Percentiles rank a stretch among this genome's conserved stretches.
phyloP scores from a whole-genome alignment of 2,797 vertebrate species.

The Neosilurus mollespiculum region DNA sequence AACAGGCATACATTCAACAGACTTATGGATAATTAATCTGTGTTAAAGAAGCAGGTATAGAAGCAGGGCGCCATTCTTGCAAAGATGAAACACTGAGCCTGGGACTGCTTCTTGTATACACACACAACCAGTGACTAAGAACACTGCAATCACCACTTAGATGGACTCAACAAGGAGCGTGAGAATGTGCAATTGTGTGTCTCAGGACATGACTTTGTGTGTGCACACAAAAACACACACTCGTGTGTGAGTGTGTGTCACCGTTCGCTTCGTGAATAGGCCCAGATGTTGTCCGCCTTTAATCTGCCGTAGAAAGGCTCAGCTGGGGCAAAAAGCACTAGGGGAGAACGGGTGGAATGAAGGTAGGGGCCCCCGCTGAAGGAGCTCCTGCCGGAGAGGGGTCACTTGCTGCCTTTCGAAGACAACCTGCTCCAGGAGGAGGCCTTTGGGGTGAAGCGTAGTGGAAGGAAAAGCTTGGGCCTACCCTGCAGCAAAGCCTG shows the following conservation, averaged over 20 bases:
- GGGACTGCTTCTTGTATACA: conserved; percentile 26
- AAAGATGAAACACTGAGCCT: conserved; percentile 26
- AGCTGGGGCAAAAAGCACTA: conserved; percentile 84
- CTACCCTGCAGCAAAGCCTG: conserved; percentile 60
- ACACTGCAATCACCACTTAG: conserved; percentile 73
- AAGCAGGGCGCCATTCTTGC: conserved; percentile 10
- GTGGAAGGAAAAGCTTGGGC: conserved; percentile 64
- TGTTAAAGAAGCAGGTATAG: conserved; percentile 58
- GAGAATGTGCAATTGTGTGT: conserved; percentile 68
- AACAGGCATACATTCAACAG: conserved; percentile 61
- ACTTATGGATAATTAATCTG: conserved; percentile 73
- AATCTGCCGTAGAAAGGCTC: conserved; percentile 85
- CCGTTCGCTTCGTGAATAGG: conserved; percentile 78
- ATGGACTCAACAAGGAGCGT: conserved; percentile 73
- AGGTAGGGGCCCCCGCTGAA: conserved; percentile 71
- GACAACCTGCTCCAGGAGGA: conserved; percentile 74
- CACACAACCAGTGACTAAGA: conserved; percentile 62
- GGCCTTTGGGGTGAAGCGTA: conserved; percentile 73
- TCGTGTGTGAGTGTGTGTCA: conserved; percentile 62
- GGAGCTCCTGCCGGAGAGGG: conserved; percentile 76
- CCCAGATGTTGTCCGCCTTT: conserved; percentile 88
- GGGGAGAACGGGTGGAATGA: conserved; percentile 71
- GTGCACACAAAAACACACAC: conserved; percentile 31
- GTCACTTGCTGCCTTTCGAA: conserved; percentile 76
- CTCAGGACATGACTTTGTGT: conserved; percentile 41